Conservation (phyloP, 2,113 vertebrate species). For the Mus spicilegus region DNA sequence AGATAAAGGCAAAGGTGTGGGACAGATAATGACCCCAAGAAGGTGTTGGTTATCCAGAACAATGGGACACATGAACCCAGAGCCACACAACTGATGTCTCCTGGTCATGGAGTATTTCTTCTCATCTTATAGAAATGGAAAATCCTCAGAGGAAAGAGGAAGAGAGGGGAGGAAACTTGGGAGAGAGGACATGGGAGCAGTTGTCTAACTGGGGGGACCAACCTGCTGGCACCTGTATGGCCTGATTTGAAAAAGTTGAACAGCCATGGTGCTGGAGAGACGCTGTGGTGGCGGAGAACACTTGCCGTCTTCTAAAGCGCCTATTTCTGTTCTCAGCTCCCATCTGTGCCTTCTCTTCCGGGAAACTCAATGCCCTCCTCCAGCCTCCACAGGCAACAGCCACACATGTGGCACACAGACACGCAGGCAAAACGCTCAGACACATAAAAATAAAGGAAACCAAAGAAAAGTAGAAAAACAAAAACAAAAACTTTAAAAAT, state of each 20-base stretch:
- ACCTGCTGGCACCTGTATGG: background rate
- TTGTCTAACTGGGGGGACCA: background rate
- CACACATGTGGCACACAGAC: background rate
- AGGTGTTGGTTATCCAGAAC: background rate
- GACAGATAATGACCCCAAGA: background rate
- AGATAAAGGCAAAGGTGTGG: background rate
- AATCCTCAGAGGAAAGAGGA: background rate
- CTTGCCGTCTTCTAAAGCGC: background rate
- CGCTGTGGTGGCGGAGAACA: background rate
- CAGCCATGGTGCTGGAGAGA: background rate
- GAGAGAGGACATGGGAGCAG: background rate
- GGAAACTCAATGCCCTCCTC: background rate
- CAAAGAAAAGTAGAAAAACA: background rate
- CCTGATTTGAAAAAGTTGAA: background rate
- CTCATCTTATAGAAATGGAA: constrained; percentile 26
- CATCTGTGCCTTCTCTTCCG: no score
- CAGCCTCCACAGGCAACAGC: background rate
- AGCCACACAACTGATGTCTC: background rate
- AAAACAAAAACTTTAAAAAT: background rate
- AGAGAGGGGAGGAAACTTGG: background rate
- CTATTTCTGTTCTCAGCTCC: no score
- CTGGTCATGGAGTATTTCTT: background rate
- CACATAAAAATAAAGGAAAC: background rate
- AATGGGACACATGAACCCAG: background rate
- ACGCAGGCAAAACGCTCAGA: background rate